Evolutionary conservation across 2,113 vertebrate genomes (phyloP).

Genomic region (Burhinus oedicnemus): DNA sequence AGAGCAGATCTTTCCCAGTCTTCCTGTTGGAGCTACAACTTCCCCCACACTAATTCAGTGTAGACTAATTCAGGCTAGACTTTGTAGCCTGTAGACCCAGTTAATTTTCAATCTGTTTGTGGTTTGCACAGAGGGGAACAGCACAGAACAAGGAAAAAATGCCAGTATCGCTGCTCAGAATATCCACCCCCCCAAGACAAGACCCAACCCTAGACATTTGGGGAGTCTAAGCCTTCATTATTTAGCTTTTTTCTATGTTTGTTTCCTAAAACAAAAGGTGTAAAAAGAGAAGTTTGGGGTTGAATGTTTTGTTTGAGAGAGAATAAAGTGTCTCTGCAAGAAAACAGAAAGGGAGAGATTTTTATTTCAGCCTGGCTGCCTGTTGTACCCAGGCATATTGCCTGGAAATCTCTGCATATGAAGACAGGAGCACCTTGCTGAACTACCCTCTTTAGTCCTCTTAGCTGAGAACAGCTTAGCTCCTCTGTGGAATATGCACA

Average conservation of each 20-base stretch:
- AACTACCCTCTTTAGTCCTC: background rate
- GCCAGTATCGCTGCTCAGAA: rapidly evolving
- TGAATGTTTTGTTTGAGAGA: background rate
- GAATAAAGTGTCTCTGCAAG: background rate
- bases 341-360: background rate
- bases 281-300: background rate
- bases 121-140: background rate
- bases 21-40: background rate
- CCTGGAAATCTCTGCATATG: background rate
- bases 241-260: background rate
- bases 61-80: background rate
- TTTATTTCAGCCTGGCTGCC: background rate
- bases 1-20: background rate
- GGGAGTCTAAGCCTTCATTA: background rate
- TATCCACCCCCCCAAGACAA: background rate
- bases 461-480: background rate
- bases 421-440: background rate
- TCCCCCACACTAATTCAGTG: background rate
- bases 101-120: background rate
- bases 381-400: background rate
- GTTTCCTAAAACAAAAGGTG: background rate
- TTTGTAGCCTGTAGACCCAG: background rate
- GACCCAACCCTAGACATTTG: background rate
- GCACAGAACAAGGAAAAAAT: background rate
- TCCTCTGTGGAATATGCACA: background rate